These are phyloP conservation scores for Lordiphosa stackelbergi DNA, from an alignment of 1,140 invertebrate species.

Conservation along the genomic window DNA sequence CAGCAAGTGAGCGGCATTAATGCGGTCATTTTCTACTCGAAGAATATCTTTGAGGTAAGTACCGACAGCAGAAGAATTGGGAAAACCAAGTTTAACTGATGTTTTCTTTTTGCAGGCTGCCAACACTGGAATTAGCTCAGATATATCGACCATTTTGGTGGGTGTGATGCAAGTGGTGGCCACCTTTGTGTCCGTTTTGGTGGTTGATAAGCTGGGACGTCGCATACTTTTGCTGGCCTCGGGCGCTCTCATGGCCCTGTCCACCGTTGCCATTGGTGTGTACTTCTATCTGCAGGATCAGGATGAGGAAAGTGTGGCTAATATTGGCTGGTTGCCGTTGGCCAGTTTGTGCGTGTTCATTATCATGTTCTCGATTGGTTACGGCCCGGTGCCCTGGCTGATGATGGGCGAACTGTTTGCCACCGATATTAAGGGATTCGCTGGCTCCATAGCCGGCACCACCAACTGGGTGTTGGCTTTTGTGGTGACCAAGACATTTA, in stretches of 20 bases:
- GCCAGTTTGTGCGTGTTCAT: constrained; percentile 86
- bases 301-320: constrained; percentile 77
- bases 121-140: constrained; percentile 79
- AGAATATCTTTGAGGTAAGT: constrained; percentile 82
- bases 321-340: constrained; percentile 85
- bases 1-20: constrained; percentile 93
- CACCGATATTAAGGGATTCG: constrained; percentile 87
- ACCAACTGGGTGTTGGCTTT: constrained; percentile 90
- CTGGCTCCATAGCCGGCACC: constrained; percentile 84
- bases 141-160: constrained; percentile 84
- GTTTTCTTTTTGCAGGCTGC: constrained; percentile 74
- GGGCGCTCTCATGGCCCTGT: constrained; percentile 81
- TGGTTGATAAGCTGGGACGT: constrained; percentile 88
- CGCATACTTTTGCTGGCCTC: constrained; percentile 84
- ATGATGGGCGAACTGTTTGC: constrained; percentile 87
- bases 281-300: constrained; percentile 81
- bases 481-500: constrained; percentile 88
- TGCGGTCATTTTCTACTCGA: constrained; percentile 89
- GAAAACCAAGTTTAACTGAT: background rate
- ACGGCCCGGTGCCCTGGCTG: constrained; percentile 89
- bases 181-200: constrained; percentile 82
- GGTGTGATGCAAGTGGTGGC: constrained; percentile 87
- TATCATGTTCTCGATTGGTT: constrained; percentile 86
- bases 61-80: too few relatives aligned
- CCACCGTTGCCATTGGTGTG: constrained; percentile 80